These are phyloP conservation scores for Empis livida DNA, from an alignment of 2,888 invertebrate genomes.

Conservation along the genomic window DNA sequence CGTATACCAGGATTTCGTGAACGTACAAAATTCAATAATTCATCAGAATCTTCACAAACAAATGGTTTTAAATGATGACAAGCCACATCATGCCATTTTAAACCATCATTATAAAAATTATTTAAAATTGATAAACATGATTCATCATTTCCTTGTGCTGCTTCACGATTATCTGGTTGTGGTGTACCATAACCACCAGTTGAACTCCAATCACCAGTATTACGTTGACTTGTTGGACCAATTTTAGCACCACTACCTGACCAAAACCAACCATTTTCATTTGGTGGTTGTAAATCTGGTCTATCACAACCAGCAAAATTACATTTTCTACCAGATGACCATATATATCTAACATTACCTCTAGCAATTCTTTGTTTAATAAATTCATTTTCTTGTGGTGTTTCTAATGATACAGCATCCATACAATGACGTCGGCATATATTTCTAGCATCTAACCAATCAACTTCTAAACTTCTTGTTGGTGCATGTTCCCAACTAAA, in stretches of 20 bases:
- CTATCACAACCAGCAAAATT: conserved; percentile 85
- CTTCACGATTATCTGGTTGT: conserved; percentile 83
- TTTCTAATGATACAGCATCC: conserved; percentile 85
- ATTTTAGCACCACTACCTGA: conserved; percentile 85
- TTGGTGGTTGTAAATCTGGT: conserved; percentile 68
- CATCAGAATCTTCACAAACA: conserved; percentile 85
- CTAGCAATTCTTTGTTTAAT: conserved; percentile 74
- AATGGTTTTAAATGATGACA: conserved; percentile 78
- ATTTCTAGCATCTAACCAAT: conserved; percentile 83
- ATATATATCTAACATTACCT: conserved; percentile 68
- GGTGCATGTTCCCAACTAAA: conserved; percentile 85
- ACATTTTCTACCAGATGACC: conserved; percentile 86
- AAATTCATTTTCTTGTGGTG: conserved; percentile 82
- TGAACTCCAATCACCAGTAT: conserved; percentile 80
- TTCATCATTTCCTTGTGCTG: conserved; percentile 84
- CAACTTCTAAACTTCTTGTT: conserved; percentile 69
- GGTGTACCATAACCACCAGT: conserved; percentile 80
- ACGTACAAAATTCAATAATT: conserved; percentile 77
- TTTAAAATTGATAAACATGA: conserved; percentile 79
- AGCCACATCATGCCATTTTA: conserved; percentile 80
- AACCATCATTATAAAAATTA: conserved; percentile 81
- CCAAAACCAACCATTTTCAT: conserved; percentile 88
- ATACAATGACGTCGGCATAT: conserved; percentile 86
- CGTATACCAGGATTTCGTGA: conserved; percentile 78
- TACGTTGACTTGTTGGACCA: conserved; percentile 75